Base-by-base conservation (phyloP, 2,888 invertebrate species). In the Eupsilia transversa region DNA sequence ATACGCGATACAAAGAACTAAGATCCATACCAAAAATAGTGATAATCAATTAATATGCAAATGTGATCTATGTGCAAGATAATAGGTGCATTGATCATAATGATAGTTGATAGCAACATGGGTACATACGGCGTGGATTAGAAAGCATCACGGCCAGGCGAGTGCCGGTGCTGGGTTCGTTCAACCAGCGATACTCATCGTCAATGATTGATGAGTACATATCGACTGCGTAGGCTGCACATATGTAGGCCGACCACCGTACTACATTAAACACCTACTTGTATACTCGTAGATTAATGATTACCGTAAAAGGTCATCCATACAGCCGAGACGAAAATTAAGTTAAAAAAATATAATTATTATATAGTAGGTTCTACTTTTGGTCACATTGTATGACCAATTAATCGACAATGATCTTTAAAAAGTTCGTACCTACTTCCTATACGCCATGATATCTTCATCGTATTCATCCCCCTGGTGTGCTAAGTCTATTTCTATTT, bases 201-300 rank as follows among this genome's bases (percentile, higher is more conserved):
- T 89, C 90, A 92, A 92, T 95, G 94, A 95, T 94, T 92, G 93
- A 95, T 93, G 92, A 91, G 89, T 89, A 89, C 80, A 83, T 82
- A 93, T 93, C 90, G 90, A 89, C 82, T 87, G 93, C 92, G 94
- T 95, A 92, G 95, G 95, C 87, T 87, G 92, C 86, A 87, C 91
- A 92, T 67, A 79, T 91, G 92, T 92, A 89, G 91, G 90, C 90
- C 89, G 91, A 89, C 88, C 90, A 90, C 89, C 86, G 89, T 90
- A 90, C 94, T 92, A 93, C 91, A 91, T 93, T 86, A 88, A 86
- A 92, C 94, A 93, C 93, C 93, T 91, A 93, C 92, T 81, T 78
- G 77, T 74, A 72, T 79, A 74, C 73, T 92, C 90, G 87, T 87
- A 85, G 84, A 91, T 90, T 89, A 90, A 89, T 91, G 89, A 90